A percentile compares a stretch with the other conserved stretches of the same genome.
These are phyloP conservation scores for Axinella damicornis DNA, from an alignment of 37 sponge, comb jelly and placozoan species.

Conservation along the genomic window DNA sequence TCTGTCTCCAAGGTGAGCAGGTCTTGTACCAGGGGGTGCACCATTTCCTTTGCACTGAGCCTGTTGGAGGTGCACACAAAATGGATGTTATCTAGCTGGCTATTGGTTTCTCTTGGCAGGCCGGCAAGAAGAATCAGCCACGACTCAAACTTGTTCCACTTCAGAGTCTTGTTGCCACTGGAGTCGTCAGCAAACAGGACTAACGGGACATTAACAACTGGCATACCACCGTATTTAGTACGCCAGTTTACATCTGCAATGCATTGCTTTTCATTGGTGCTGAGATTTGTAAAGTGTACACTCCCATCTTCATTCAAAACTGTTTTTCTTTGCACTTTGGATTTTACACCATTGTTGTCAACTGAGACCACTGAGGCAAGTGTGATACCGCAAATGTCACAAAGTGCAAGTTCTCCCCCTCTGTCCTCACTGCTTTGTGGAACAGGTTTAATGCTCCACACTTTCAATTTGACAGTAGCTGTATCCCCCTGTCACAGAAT, in stretches of 20 bases:
- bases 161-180: slow-evolving; percentile 12
- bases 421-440: no score
- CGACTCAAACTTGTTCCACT: slow-evolving; percentile 44
- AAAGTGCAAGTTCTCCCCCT: no score
- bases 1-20: slow-evolving; percentile 6
- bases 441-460: no score
- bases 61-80: slow-evolving; percentile 6
- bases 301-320: background rate
- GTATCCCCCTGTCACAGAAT: no score
- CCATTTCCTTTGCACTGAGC: background rate
- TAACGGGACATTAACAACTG: slow-evolving; percentile 16
- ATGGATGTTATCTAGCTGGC: slow-evolving; percentile 14
- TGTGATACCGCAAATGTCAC: no score
- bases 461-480: no score
- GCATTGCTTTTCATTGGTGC: background rate
- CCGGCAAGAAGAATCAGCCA: slow-evolving; percentile 13
- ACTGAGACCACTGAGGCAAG: no score
- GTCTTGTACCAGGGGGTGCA: slow-evolving; percentile 12
- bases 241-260: no score
- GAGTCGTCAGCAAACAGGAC: slow-evolving; percentile 15
- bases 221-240: background rate
- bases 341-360: no score
- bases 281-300: background rate
- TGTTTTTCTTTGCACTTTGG: no score
- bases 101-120: background rate